Conservation (phyloP, 2,888 invertebrate genomes). For the Bombylius discolor region DNA sequence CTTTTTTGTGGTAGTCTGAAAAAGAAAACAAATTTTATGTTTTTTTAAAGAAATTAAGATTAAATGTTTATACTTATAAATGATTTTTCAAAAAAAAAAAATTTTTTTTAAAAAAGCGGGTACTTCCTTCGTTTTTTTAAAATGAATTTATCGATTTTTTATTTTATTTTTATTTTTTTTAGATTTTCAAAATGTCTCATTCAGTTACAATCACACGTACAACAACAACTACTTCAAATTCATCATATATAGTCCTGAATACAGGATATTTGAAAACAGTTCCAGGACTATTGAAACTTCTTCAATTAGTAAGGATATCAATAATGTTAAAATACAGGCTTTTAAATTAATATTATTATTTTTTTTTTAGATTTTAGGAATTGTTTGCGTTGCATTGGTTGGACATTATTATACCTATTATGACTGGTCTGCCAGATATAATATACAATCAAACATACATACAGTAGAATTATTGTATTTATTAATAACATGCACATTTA, state of each 20-base stretch:
- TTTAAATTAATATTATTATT: neutral
- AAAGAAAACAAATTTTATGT: no score
- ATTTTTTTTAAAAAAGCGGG: no score
- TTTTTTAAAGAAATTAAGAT: no score
- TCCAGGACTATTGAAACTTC: conserved; percentile 68
- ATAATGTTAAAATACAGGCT: neutral
- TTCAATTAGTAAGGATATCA: conserved; percentile 53
- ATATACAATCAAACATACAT: neutral
- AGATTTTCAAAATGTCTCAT: conserved; percentile 59
- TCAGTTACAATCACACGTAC: conserved; percentile 76
- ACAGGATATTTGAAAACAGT: conserved; percentile 65
- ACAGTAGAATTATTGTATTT: conserved; percentile 51
- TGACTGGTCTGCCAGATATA: neutral
- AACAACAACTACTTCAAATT: conserved; percentile 66
- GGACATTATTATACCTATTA: conserved; percentile 41
- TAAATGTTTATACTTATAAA: no score
- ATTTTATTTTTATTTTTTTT: no score
- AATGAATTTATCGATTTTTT: neutral
- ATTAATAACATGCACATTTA: conserved; percentile 59
- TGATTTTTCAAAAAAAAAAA: no score
- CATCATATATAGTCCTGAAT: conserved; percentile 65
- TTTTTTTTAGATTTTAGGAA: conserved; percentile 55
- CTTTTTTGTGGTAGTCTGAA: no score
- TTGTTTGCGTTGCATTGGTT: conserved; percentile 57
- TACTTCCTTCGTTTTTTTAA: no score